Evolutionary conservation across 2,888 invertebrate species (phyloP).

Genomic region (Caenorhabditis wallacei): DNA sequence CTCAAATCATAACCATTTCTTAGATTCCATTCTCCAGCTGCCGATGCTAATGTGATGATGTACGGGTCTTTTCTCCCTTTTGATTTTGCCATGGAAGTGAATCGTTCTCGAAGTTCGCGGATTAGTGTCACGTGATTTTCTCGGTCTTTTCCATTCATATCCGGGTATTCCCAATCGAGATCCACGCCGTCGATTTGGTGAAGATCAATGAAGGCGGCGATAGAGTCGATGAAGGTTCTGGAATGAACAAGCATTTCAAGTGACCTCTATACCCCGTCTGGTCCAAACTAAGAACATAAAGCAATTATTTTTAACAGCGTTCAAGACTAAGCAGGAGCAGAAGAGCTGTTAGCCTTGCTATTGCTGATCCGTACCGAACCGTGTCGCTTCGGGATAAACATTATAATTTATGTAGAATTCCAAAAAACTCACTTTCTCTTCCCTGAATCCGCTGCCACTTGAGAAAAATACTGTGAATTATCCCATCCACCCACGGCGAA

Average conservation of each 20-base stretch:
- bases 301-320: too few species aligned
- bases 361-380: too few species aligned
- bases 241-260: not conserved
- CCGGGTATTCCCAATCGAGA: slow-evolving; percentile 75
- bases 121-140: slow-evolving; percentile 64
- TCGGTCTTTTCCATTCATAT: slow-evolving; percentile 68
- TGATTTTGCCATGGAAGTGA: slow-evolving; percentile 49
- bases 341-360: too few species aligned
- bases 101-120: slow-evolving; percentile 61
- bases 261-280: too few species aligned
- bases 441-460: slow-evolving; percentile 40
- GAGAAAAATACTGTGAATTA: slow-evolving; percentile 68
- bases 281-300: too few species aligned
- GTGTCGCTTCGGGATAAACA: too few species aligned
- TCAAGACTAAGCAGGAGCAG: too few species aligned
- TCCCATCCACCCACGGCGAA: slow-evolving; percentile 75
- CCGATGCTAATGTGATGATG: slow-evolving; percentile 68
- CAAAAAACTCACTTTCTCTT: slow-evolving; percentile 47
- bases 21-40: slow-evolving; percentile 74
- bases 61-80: slow-evolving; percentile 47
- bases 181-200: slow-evolving; percentile 73
- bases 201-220: slow-evolving; percentile 52
- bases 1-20: slow-evolving; percentile 72
- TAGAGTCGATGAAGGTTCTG: slow-evolving; percentile 54
- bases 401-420: too few species aligned